Base-by-base conservation (phyloP, 2,113 vertebrate genomes). In the Gobio gobio region DNA sequence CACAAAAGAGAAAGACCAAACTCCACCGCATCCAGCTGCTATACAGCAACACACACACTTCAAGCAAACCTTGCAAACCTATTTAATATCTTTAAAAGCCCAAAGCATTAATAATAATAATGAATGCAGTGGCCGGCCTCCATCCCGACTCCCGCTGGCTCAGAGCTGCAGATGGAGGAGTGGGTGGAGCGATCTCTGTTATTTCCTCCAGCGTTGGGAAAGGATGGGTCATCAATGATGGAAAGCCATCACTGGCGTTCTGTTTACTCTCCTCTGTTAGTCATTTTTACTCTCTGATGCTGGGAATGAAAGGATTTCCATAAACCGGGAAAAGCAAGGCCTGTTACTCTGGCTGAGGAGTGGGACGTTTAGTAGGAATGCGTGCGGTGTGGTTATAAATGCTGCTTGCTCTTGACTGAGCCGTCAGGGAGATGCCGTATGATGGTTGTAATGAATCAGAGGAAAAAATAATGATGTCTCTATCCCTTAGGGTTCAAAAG, bases 231-330 rank as follows among this genome's bases (percentile, higher is more conserved):
- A 86, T 70, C 22, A 20, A 16, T 43, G 13, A 22, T 43, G 51
- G 78, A 79, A 87, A 87, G 82, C 68, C 80, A 26, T 86, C 79
- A 24, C 12, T 24, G 54, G 58, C n/a, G 22, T 63, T 45, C 49
- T 13, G 24, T 85, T 85, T 75, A 78, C 77, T 70, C 40, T 63
- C 33, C 20, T 68, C 56, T 20, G 58, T 78, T 72, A 72, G 68
- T 74, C 79, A 66, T 85, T 45, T 47, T 4, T 74, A 3, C 75
- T 77, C 51, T 58, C 5, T 14, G 33, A 33, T 78, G 68, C 68
- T 81, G 64, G 81, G 66, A 75, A 75, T 54, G 7, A 47, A 70
- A 80, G 33, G 40, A 6, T 56, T 75, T 75, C 73, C 20, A 47
- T 82, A 40, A 73, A n/a, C 29, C 33, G n/a, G 29, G 22, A 24